Conservation (phyloP, 2,113 vertebrate species). For the Lucifuga dentata region DNA sequence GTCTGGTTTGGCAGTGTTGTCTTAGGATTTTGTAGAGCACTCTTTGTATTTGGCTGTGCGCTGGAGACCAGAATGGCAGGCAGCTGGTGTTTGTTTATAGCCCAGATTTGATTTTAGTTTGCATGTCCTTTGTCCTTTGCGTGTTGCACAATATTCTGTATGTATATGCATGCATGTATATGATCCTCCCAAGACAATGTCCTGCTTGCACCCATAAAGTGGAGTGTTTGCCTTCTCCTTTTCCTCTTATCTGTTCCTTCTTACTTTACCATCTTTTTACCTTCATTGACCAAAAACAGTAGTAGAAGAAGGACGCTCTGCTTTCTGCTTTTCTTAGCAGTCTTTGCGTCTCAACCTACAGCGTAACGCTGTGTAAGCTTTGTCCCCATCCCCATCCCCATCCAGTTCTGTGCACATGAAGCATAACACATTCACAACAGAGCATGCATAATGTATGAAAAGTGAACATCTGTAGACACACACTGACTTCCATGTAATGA, state of each 20-base stretch:
- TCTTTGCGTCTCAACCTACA: slow-evolving; percentile 3
- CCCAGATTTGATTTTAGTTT: slow-evolving; percentile 14
- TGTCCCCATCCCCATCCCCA: not conserved
- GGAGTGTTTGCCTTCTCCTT: slow-evolving; percentile 26
- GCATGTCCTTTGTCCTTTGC: slow-evolving; percentile 8
- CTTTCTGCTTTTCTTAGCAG: slow-evolving; percentile 5
- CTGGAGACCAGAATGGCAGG: slow-evolving; percentile 28
- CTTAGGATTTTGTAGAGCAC: slow-evolving; percentile 21
- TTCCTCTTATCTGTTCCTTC: not conserved
- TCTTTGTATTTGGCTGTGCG: slow-evolving; percentile 33
- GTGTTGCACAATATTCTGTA: slow-evolving; percentile 8
- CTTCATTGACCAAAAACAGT: slow-evolving; percentile 1
- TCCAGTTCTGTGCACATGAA: slow-evolving; percentile 19
- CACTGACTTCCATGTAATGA: slow-evolving; percentile 21
- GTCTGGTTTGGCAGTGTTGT: slow-evolving; percentile 18
- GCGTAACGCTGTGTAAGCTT: not conserved
- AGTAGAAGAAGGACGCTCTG: slow-evolving; percentile 31
- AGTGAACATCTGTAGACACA: slow-evolving; percentile 26
- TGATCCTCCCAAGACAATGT: too few species aligned
- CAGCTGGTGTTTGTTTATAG: slow-evolving; percentile 56
- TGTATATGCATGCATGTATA: slow-evolving; percentile 2
- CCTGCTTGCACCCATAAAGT: too few species aligned
- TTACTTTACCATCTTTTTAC: slow-evolving; percentile 21
- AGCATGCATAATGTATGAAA: slow-evolving; percentile 41
- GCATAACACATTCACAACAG: slow-evolving; percentile 18